A percentile compares a stretch with the other conserved stretches of the same genome.
Conservation (phyloP, 2,797 vertebrate genomes). For the Melanotaenia maccullochi region DNA sequence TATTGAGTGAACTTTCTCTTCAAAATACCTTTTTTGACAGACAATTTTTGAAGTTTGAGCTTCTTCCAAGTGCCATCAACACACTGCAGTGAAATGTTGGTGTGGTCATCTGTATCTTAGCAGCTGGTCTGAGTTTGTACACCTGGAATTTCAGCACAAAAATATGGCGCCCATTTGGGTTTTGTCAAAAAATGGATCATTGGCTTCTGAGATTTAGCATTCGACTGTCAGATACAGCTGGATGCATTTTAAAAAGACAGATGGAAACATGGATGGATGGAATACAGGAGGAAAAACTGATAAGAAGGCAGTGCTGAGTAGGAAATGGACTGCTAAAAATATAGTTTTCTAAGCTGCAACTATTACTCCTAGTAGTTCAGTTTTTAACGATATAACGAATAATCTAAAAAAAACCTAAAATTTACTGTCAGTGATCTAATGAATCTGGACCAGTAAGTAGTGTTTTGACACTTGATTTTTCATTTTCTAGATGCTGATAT, state of each 20-base stretch:
- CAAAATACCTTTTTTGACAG: too few relatives aligned
- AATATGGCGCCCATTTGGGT: background rate
- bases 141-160: slow-evolving; percentile 25
- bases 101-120: background rate
- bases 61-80: background rate
- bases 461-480: background rate
- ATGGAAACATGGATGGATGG: slow-evolving; percentile 30
- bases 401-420: background rate
- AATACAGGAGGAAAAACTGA: slow-evolving; percentile 20
- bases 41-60: background rate
- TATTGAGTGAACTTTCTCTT: background rate
- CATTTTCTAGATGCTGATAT: background rate
- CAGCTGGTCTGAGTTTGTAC: slow-evolving; percentile 28
- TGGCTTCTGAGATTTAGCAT: slow-evolving; percentile 38
- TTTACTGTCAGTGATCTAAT: background rate
- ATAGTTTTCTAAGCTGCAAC: slow-evolving; percentile 4
- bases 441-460: background rate
- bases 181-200: slow-evolving; percentile 39
- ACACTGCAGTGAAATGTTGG: background rate
- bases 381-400: background rate
- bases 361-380: slow-evolving; percentile 18
- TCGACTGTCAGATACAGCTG: slow-evolving; percentile 52
- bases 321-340: slow-evolving; percentile 25
- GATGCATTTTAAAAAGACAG: slow-evolving; percentile 32
- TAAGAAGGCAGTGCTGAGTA: slow-evolving; percentile 24